Evolutionary conservation across 2,888 invertebrate genomes (phyloP), one percentile per base, ranked within the genome.

Genomic region (Eristalis arbustorum): DNA sequence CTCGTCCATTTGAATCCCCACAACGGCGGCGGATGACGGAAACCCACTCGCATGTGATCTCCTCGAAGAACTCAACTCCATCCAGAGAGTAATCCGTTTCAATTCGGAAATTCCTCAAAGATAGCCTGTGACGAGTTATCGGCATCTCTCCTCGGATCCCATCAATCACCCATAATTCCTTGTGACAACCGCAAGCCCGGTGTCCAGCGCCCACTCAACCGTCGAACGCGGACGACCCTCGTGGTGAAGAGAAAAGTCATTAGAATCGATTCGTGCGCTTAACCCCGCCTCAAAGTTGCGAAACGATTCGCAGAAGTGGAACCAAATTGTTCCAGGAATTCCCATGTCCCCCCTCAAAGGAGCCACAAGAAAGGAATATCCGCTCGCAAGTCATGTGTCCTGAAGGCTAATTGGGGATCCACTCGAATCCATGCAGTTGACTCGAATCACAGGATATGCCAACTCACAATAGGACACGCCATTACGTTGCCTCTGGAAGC

Each of bases 261-360:
- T 62, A 28, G 28, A 62, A 10, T 22, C 62, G 61, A 28, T 37
- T n/a, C 10, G 66, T 14, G 34, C 57, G 31, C 34, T 57, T 18
- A 14, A 25, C 37, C 25, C 11, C 18, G 13, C 18, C 37, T 18
- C 25, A 57, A 57, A 6, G 13, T 66, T 66, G 13, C n/a, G 37
- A 25, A 66, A 59, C 13, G 56, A 25, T 74, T 28, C 10, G 68
- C n/a, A 40, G 18, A 42, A 83, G 40, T 42, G 22, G 62, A 77
- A 83, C 56, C 37, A 72, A 64, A 57, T 49, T 74, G 37, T 63
- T 68, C 31, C 67, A 37, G 28, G 22, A 64, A 25, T 68, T 4
- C 13, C 23, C 23, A 66, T 59, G 37, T 68, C 13, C 31, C n/a
- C 56, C 28, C 56, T 40, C 67, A 82, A 76, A 76, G 72, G 5